Evolutionary conservation across 1,140 invertebrate genomes (phyloP).

Genomic region (Anadara kagoshimensis): DNA sequence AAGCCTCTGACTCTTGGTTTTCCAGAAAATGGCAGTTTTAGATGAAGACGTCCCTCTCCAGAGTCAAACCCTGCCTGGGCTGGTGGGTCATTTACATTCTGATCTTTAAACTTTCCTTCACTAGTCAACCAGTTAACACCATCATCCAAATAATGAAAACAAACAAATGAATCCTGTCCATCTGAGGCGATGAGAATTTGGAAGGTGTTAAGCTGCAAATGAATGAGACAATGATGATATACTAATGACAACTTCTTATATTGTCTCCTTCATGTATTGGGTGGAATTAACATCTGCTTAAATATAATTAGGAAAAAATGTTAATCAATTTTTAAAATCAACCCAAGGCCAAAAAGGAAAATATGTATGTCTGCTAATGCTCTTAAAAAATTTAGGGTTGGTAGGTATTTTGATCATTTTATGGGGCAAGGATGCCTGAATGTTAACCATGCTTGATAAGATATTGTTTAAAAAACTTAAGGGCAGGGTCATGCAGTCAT

Average conservation of each 20-base stretch:
- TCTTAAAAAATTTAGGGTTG: no score
- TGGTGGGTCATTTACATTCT: conserved; percentile 84
- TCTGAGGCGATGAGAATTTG: conserved; percentile 90
- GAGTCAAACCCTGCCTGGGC: conserved; percentile 94
- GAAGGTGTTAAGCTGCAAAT: conserved; percentile 82
- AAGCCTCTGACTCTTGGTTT: conserved; percentile 87
- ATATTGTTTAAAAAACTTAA: no score
- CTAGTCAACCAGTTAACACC: conserved; percentile 94
- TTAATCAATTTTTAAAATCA: no score
- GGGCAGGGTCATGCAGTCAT: no score
- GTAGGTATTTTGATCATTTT: no score
- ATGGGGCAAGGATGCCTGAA: no score
- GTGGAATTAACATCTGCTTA: not conserved
- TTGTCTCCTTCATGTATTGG: not conserved
- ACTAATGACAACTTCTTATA: not conserved
- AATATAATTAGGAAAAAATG: not conserved
- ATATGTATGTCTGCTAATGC: no score
- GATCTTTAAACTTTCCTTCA: conserved; percentile 76
- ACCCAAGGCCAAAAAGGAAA: no score
- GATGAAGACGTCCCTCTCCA: conserved; percentile 82
- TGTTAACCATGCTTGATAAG: no score
- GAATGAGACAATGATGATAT: not conserved
- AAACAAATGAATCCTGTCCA: conserved; percentile 86
- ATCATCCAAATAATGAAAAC: conserved; percentile 89
- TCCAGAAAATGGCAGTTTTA: conserved; percentile 86